Base-by-base conservation (phyloP, 1,140 invertebrate species). In the Panagrolaimus sp. region DNA sequence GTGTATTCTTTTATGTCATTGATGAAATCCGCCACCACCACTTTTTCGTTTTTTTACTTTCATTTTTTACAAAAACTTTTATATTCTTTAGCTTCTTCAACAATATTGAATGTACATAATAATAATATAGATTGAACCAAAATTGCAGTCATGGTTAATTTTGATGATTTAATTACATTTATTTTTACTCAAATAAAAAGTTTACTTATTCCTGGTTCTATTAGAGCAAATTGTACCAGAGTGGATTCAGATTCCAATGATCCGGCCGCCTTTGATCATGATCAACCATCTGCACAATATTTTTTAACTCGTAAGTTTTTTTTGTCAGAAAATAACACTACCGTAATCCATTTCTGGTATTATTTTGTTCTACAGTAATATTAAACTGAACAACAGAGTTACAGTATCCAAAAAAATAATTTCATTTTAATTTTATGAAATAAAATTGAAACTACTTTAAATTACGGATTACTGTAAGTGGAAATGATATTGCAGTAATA, bases 281-380 rank as follows among this genome's bases (percentile, higher is more conserved):
- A 58, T 58, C 52, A 58, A 17, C 52, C 52, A 6, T n/a, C 52
- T 58, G 52, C 52, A 28, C 14, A 58, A 28, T 58, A 26, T 17
- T 58, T 58, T 58, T 58, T 58, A 28, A 58, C 52, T 26, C 52
- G 52, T 58, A 58, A 58, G 52, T 38, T 38, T 38, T 38, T 38
- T 38, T 4, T 38, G 2, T 38, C 7, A 38, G n/a, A n/a, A n/a
- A n/a, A n/a, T n/a, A n/a, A n/a, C n/a, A 38, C 32, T 38, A 38
- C 32, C 2, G 32, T 38, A 38, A 38, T 38, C 7, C n/a, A n/a
- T n/a, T n/a, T n/a, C n/a, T n/a, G n/a, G n/a, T n/a, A n/a, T n/a
- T n/a, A n/a, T n/a, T n/a, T 52, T 8, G 4, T 4, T 8, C 7
- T 4, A 52, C 45, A 9, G 45, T 21, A 9, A 21, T 52, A 52